Base-by-base conservation (phyloP, 2,113 vertebrate genomes). In the Motacilla alba region DNA sequence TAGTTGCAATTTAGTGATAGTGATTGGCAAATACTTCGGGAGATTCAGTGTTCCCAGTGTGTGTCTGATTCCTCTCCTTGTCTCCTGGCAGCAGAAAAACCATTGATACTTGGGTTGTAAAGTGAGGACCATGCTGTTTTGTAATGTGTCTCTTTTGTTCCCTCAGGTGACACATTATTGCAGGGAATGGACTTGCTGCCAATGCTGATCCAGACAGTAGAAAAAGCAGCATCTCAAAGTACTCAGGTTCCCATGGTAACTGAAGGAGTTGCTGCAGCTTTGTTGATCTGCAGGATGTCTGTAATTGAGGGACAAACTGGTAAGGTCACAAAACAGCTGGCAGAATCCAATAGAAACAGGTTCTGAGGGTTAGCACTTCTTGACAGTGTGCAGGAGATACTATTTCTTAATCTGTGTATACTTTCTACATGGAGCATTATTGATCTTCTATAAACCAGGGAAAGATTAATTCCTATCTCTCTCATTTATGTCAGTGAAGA, bases 211-310 rank as follows among this genome's bases (percentile, higher is more conserved):
- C 99, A 99, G 96, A 98, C 98, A 0, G 98, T 99, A 53, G 99
- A 99, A 93, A 99, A 99, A 96, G 99, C 99, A 41, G 98, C 98
- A 16, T 97, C 98, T 22, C 99, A 99, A 88, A 98, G 97, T 94
- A 98, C 99, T 96, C 99, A 99, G 97, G 97, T 99, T 95, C 95
- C 99, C 72, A 74, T 98, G 30, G 98, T 99, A 31, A 97, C 98
- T 1, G 99, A 99, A 97, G 99, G 98, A 2, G 98, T 98, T 20
- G 98, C 99, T 1, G 99, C 99, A 23, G 98, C 99, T 39, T 98
- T 99, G 95, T 97, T 99, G 84, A 97, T 99, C 90, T 98, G 98
- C 72, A 98, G 98, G 80, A 98, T 99, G 75, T 98, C 99, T 10
- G 93, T 98, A 84, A 97, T 98, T 31, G 99, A 99, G 50, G 95